Evolutionary conservation across 2,797 vertebrate species (phyloP), one percentile per base, ranked within the genome.

Genomic region (Phrynocephalus guinanensis): DNA sequence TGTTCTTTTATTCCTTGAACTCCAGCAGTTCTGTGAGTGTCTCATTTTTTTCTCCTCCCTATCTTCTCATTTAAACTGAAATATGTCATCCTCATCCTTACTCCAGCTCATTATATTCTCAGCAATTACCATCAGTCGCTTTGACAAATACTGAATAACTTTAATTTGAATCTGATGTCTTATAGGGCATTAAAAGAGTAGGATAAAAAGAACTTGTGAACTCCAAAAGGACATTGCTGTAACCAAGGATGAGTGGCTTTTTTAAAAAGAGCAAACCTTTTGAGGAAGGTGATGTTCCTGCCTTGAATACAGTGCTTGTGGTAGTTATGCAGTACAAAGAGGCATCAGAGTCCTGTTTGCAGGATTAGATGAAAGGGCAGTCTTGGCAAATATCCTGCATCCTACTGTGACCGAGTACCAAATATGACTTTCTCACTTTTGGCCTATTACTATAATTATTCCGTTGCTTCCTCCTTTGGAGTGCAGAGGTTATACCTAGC

Each of bases 131-230:
- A 71, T 76, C 83, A 44, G 73, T 85, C 83, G 68, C 60, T 80
- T 85, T 85, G 87, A 88, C 83, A 88, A 88, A 81, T 82, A 78
- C 80, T 76, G 78, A 81, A 78, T 76, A 85, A 76, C 78, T 85
- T 81, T 68, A 76, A 88, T 85, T 85, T 76, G 33, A 88, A 76
- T 76, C 71, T 75, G 76, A 85, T 48, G 16, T 81, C 67, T 76
- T 18, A 75, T 50, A 81, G 50, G 78, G 68, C 81, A 85, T 88
- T 88, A 88, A 85, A 88, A 87, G 86, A 87, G 63, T 26, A 63
- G 79, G 28, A n/a, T 67, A 24, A 67, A 75, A 87, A 81, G 60
- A 84, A 68, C 78, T n/a, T 6, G 6, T 44, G 60, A 52, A 18
- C 79, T 67, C 78, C 44, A 68, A 81, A 88, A 88, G 70, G 52